Evolutionary conservation across 2,888 invertebrate genomes (phyloP), one percentile per base, ranked within the genome.

Genomic region (Pandemis corylana): DNA sequence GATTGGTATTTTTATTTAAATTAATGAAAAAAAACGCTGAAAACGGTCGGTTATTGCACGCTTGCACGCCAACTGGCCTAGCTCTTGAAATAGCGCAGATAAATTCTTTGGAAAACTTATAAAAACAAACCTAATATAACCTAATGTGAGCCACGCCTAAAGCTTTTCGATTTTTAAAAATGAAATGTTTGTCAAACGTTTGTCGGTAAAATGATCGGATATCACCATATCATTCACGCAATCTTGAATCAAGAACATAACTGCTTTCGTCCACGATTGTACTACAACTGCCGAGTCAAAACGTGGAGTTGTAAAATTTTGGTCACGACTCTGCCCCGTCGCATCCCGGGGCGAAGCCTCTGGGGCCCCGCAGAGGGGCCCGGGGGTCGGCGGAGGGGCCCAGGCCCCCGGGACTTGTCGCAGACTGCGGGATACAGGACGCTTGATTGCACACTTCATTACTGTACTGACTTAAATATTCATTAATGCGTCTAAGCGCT

Each of bases 261-360:
- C 56, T 0, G 28, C 71, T 76, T 71, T 76, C 70, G 56, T 42
- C 10, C 51, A 15, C 59, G 61, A 74, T 65, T 61, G 69, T 77
- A 68, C 77, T 67, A 71, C 78, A 69, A 68, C 62, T 67, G 65
- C 68, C 70, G 76, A 77, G 74, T 76, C 80, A 77, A 78, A 80
- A 80, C 78, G 78, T 78, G 76, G 76, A 78, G 79, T 78, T 77
- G 79, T 80, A 82, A 84, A 79, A 88, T 88, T 80, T 87, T 82
- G 82, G 84, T 85, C 84, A 85, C 85, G 83, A 81, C 72, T 80
- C 72, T 41, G 68, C 64, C 75, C 79, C 79, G 80, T 64, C 63
- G 68, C 74, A 59, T 70, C 68, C 69, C 76, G 69, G 28, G 62
- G 66, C 66, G 13, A 62, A 42, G 56, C n/a, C 68, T 12, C 49